A percentile compares a stretch with the other conserved stretches of the same genome.
Conservation (phyloP, 92 coral and sea anemone species). For the Paramuricea clavata region DNA sequence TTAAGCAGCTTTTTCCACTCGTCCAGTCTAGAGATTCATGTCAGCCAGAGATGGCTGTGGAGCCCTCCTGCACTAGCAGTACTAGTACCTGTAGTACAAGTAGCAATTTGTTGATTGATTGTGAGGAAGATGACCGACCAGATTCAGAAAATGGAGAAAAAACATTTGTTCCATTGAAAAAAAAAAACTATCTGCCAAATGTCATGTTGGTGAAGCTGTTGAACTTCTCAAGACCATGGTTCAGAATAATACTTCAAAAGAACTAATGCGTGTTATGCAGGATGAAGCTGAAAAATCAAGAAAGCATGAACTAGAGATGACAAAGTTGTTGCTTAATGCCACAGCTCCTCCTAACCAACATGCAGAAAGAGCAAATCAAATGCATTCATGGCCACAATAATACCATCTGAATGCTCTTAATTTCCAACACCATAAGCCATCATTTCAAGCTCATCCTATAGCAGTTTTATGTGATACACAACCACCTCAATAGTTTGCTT, state of each 20-base stretch:
- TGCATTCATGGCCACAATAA: slow-evolving; percentile 11
- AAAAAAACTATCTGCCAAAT: slow-evolving; percentile 11
- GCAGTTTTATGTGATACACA: no score
- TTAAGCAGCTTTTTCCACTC: neutral
- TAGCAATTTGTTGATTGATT: slow-evolving; percentile 4
- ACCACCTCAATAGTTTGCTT: no score
- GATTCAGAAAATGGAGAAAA: neutral
- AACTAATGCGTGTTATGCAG: slow-evolving; percentile 21
- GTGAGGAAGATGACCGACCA: neutral
- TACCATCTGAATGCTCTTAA: neutral
- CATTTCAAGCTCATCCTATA: slow-evolving; percentile 15
- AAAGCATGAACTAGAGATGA: slow-evolving; percentile 38
- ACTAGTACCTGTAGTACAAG: slow-evolving; percentile 9
- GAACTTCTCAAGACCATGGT: slow-evolving; percentile 8
- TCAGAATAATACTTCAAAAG: slow-evolving; percentile 11
- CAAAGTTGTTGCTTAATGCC: slow-evolving; percentile 33
- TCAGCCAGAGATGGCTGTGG: slow-evolving; percentile 17
- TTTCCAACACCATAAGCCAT: slow-evolving; percentile 13
- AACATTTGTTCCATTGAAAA: slow-evolving; percentile 23
- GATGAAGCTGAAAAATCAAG: slow-evolving; percentile 44
- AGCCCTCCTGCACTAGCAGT: slow-evolving; percentile 9
- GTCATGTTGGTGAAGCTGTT: slow-evolving; percentile 43
- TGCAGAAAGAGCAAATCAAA: neutral
- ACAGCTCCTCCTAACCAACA: slow-evolving; percentile 1
- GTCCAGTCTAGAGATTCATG: slow-evolving; percentile 35